A percentile compares a stretch with the other conserved stretches of the same genome.
Evolutionary conservation across 2,888 invertebrate genomes (phyloP).

Genomic region (Phasia obesa): DNA sequence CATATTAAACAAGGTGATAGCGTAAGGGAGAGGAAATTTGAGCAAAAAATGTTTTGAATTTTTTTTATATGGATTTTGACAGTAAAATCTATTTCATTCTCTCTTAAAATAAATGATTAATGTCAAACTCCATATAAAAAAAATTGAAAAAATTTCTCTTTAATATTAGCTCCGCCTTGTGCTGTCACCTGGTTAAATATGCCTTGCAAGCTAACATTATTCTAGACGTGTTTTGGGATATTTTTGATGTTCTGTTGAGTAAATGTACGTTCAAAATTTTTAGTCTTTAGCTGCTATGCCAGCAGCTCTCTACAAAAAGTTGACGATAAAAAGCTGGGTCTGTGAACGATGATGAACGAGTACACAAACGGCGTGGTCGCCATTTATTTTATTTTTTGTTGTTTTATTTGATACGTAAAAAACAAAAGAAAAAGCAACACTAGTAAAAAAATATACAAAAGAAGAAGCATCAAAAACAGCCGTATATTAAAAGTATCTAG

Average conservation of each 20-base stretch:
- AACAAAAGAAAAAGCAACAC: conserved; percentile 30
- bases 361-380: conserved; percentile 67
- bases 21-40: too few relatives aligned
- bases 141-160: too few relatives aligned
- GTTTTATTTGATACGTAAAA: conserved; percentile 27
- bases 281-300: conserved; percentile 68
- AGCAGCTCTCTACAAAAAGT: conserved; percentile 65
- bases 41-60: too few relatives aligned
- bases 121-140: too few relatives aligned
- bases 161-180: too few relatives aligned
- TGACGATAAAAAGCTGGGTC: conserved; percentile 55
- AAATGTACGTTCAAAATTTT: conserved; percentile 57
- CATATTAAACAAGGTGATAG: too few relatives aligned
- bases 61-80: too few relatives aligned
- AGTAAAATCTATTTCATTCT: too few relatives aligned
- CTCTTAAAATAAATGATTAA: too few relatives aligned
- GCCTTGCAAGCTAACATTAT: too few relatives aligned
- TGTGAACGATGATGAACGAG: conserved; percentile 65
- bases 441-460: conserved; percentile 24
- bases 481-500: not conserved
- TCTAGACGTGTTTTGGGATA: conserved; percentile 31
- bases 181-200: too few relatives aligned
- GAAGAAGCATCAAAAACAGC: conserved; percentile 14
- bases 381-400: conserved; percentile 49
- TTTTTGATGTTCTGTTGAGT: conserved; percentile 62